Base-by-base conservation (phyloP, 1,140 invertebrate species). In the Anthonomus grandis region DNA sequence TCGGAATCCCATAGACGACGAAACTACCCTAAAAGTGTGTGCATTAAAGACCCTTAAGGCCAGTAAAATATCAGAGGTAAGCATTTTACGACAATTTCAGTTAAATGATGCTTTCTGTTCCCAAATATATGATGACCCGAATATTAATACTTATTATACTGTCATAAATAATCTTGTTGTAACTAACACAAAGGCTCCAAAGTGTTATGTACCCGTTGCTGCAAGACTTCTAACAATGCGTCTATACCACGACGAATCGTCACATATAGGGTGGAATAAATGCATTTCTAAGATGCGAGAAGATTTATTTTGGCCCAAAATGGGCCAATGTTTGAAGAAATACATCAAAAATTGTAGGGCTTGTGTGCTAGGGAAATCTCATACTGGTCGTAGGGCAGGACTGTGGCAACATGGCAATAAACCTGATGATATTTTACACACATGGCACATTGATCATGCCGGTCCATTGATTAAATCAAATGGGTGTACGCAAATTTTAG, bases 401-500 rank as follows among this genome's bases (percentile, higher is more conserved):
- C 31, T 56, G 5, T 48, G 22, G 17, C 44, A 56, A 19, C 6
- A 36, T 2, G 31, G 45, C 0, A 18, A 48, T 23, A 56, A 56
- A 24, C 18, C 45, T 12, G n/a, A 4, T 31, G 39, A 54, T 12
- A 37, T 36, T n/a, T n/a, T n/a, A n/a, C n/a, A n/a, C n/a, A n/a
- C n/a, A n/a, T n/a, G n/a, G n/a, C n/a, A n/a, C n/a, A n/a, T n/a
- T n/a, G n/a, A n/a, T n/a, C n/a, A n/a, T n/a, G n/a, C n/a, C n/a
- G n/a, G n/a, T n/a, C n/a, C n/a, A n/a, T n/a, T n/a, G n/a, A n/a
- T n/a, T n/a, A n/a, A n/a, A n/a, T n/a, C n/a, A 6, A 18, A 38
- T 38, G 54, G 54, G 4, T 59, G 39, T 18, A 59, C 50, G 1
- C 56, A 59, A 25, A 59, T 59, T 45, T 25, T 57, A 18, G 54